phyloP scores from a whole-genome alignment of 2,797 vertebrate species.

The Anabacerthia variegaticeps region DNA sequence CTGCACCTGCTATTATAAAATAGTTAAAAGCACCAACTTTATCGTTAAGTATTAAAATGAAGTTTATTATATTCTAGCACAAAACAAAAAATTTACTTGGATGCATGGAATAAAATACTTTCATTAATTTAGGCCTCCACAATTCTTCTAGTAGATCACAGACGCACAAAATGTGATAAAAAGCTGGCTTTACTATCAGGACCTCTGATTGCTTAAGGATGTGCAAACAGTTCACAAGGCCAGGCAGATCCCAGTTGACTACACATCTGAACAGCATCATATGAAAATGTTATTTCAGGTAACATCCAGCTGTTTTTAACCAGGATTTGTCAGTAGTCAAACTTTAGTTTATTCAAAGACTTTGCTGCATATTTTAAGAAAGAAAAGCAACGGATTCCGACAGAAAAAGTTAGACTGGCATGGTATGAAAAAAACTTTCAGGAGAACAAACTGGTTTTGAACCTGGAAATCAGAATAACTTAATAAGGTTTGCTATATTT shows the following conservation, averaged over 20 bases:
- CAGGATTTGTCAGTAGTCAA: neutral
- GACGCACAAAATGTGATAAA: neutral
- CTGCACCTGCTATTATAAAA: neutral
- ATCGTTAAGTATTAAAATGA: neutral
- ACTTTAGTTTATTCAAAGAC: neutral
- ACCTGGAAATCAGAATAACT: neutral
- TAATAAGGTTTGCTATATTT: neutral
- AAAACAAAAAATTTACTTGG: neutral
- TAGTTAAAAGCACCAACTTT: neutral
- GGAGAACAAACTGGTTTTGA: neutral
- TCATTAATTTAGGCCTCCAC: neutral
- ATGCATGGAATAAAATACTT: neutral
- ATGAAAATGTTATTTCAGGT: neutral
- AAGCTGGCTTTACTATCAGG: neutral
- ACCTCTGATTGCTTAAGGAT: constrained; percentile 14
- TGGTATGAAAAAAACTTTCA: neutral
- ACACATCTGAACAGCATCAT: neutral
- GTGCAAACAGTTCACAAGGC: neutral
- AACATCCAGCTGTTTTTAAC: neutral
- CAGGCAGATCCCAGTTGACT: neutral
- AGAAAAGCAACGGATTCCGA: neutral
- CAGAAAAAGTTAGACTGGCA: neutral
- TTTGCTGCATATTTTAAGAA: neutral
- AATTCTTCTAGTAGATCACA: neutral
- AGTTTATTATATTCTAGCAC: neutral